Percentiles rank a stretch among this genome's conserved stretches.
Conservation (phyloP, 1,140 invertebrate genomes). For the Zeugodacus cucurbitae region DNA sequence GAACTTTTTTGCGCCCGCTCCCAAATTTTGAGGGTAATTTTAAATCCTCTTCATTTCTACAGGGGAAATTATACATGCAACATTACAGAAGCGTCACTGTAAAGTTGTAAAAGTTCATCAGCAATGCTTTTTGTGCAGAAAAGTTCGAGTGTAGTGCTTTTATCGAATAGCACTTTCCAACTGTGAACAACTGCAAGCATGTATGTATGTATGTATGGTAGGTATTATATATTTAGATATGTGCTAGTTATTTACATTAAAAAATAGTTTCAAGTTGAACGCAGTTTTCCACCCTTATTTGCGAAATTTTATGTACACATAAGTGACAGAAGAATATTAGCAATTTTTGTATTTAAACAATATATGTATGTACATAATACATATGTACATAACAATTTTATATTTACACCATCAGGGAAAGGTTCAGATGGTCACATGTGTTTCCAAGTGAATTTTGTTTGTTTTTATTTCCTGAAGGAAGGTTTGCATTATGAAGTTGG, state of each 20-base stretch:
- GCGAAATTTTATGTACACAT: not conserved
- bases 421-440: too few relatives aligned
- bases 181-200: not conserved
- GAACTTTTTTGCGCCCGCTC: not conserved
- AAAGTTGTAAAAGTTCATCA: constrained; percentile 23
- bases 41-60: not conserved
- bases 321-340: too few relatives aligned
- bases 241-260: not conserved
- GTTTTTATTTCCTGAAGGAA: too few relatives aligned
- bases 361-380: too few relatives aligned
- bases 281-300: not conserved
- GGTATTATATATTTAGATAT: too few relatives aligned
- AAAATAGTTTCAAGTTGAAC: not conserved
- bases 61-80: not conserved
- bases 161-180: not conserved
- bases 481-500: too few relatives aligned
- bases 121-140: constrained; percentile 26
- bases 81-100: not conserved
- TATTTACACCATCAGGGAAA: too few relatives aligned
- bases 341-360: too few relatives aligned
- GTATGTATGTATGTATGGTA: not conserved
- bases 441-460: too few relatives aligned
- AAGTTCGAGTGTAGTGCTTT: constrained; percentile 6
- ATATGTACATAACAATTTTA: too few relatives aligned
- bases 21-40: not conserved